Base-by-base conservation (phyloP, 2,113 vertebrate genomes). In the Lichenostomus cassidix region DNA sequence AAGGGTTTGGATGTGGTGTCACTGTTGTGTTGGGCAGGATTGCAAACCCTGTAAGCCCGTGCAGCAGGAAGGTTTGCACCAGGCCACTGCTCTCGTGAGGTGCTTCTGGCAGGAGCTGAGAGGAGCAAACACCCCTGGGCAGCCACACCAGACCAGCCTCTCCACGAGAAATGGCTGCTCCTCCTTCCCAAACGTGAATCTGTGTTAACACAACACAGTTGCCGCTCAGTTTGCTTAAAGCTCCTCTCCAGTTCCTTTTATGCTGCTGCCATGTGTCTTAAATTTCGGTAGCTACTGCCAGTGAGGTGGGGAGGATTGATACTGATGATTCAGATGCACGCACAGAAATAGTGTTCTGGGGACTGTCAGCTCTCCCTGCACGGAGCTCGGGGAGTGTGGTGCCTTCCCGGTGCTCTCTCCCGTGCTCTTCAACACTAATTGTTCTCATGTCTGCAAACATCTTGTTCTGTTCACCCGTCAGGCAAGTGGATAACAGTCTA, bases 121-220 rank as follows among this genome's bases (percentile, higher is more conserved):
- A 31, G 52, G 22, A 31, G 24, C 3, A 2, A 49, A 33, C 58
- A 22, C 39, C 39, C 39, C 39, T 39, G 39, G 39, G 39, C 39
- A 39, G 23, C 65, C 8, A 0, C 44, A 2, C 39, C 55, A 0
- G 17, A 3, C 3, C 59, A 1, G 33, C 64, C 76, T 33, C 52
- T 85, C 33, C 67, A 0, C 15, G 0, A 46, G 73, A 50, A 39
- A 5, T 8, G 53, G 27, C 78, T 41, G 17, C 65, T 44, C 9
- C 1, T 0, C 0, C 69, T 24, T 23, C 17, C 8, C 28, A 3
- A 0, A 4, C 0, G 0, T 3, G 5, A 5, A 3, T 33, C 60
- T 15, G 0, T 11, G 20, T 9, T 11, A 1, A 5, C 27, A 3
- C 11, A 5, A 25, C 87, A 12, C 49, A 23, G 17, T 10, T 50